Percentiles rank a stretch among this genome's conserved stretches.
Evolutionary conservation across 2,797 vertebrate species (phyloP).

Genomic region (Holocentrus rufus): DNA sequence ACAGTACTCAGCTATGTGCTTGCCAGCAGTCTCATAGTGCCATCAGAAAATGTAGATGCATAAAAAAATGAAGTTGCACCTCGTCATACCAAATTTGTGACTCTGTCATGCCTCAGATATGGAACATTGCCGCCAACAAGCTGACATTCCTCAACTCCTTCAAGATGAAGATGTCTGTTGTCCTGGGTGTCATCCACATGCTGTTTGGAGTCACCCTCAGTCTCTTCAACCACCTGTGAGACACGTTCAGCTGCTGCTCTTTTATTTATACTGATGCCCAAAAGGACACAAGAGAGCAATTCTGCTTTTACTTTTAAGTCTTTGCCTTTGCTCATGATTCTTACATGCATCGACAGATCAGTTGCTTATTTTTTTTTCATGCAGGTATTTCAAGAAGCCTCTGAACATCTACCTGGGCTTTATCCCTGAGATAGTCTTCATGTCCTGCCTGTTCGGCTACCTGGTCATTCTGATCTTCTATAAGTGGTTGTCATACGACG

Average conservation of each 20-base stretch:
- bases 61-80: too few relatives aligned
- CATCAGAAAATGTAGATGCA: too few relatives aligned
- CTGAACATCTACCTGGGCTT: slow-evolving; percentile 96
- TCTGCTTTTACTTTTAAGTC: neutral
- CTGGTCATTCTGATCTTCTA: slow-evolving; percentile 93
- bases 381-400: slow-evolving; percentile 95
- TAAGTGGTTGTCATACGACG: slow-evolving; percentile 92
- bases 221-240: slow-evolving; percentile 85
- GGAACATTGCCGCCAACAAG: slow-evolving; percentile 95
- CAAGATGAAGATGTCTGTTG: slow-evolving; percentile 99
- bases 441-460: slow-evolving; percentile 93
- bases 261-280: neutral
- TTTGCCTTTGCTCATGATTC: neutral
- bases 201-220: slow-evolving; percentile 89
- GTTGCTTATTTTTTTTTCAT: slow-evolving; percentile 14
- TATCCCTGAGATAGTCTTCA: slow-evolving; percentile 96
- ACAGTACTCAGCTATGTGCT: neutral
- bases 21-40: neutral
- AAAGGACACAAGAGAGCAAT: neutral
- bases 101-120: slow-evolving; percentile 84
- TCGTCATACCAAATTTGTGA: neutral
- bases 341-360: neutral
- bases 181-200: slow-evolving; percentile 96
- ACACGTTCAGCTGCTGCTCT: neutral
- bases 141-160: slow-evolving; percentile 98